Base-by-base conservation (phyloP, 2,888 invertebrate genomes). In the Caenorhabditis virilis region DNA sequence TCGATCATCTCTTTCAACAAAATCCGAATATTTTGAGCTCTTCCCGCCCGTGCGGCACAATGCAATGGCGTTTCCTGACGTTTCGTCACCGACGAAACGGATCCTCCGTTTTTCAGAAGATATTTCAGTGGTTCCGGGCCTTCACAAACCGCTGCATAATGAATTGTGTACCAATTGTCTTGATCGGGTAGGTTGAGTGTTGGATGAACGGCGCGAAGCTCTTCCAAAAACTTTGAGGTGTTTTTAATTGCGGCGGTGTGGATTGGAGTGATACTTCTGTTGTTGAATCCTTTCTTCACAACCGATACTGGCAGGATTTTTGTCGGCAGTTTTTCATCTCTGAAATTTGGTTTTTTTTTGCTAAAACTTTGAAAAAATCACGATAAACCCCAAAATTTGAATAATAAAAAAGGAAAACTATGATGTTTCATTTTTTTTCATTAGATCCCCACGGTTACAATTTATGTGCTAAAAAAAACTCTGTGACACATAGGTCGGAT, bases 211-310 rank as follows among this genome's bases (percentile, higher is more conserved):
- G 78, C 69, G 30, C 86, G 66, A 52, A 87, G 78, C 2, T 59
- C 42, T 43, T 84, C 66, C 13, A 76, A 61, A 50, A 66, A 60
- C 48, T 54, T 83, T 1, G 84, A 79, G 72, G 87, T 86, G 3
- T 87, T 87, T 73, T 87, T 87, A 66, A 87, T 85, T 25, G 86
- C 85, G 15, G 87, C 86, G 74, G 86, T 86, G 74, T 87, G 87
- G 2, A 87, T 66, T 2, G 87, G 87, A 1, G 86, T 87, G 30
- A 87, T 83, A 83, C 85, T 68, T 49, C 71, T 57, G 57, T 83
- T 84, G 64, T 77, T 78, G 57, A 80, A 80, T 18, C 30, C 39
- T 63, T 85, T 85, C 77, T 86, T 86, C 55, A 82, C 83, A 6
- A 84, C 84, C 5, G 85, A 85, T 7, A 83, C 83, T 65, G 80